phyloP scores from a whole-genome alignment of 2,888 invertebrate species.

The Morpho achilles region DNA sequence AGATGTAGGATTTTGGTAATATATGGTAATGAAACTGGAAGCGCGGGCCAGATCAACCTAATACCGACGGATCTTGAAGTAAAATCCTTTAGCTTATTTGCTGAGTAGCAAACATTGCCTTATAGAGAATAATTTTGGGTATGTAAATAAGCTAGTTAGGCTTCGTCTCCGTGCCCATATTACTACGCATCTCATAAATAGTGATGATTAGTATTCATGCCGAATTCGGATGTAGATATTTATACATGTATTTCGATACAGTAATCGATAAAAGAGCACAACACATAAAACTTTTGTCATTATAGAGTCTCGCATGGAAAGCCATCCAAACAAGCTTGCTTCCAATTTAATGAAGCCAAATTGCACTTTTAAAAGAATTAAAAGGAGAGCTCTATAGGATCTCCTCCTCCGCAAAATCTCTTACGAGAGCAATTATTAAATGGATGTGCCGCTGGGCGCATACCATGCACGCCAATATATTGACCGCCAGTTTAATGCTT shows the following conservation, averaged over 20 bases:
- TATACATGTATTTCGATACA: not conserved
- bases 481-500: too few relatives aligned
- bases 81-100: constrained; percentile 57
- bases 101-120: constrained; percentile 25
- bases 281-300: too few relatives aligned
- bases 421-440: too few relatives aligned
- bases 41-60: constrained; percentile 55
- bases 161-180: constrained; percentile 2
- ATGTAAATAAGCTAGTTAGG: constrained; percentile 15
- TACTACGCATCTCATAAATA: constrained; percentile 1
- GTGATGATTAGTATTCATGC: not conserved
- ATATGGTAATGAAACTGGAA: constrained; percentile 63
- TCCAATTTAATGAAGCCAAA: too few relatives aligned
- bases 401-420: too few relatives aligned
- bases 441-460: too few relatives aligned
- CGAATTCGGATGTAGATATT: not conserved
- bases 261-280: too few relatives aligned
- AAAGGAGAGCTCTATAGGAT: too few relatives aligned
- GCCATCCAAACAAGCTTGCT: too few relatives aligned
- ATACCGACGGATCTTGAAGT: constrained; percentile 59
- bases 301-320: too few relatives aligned
- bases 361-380: too few relatives aligned
- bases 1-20: constrained; percentile 52
- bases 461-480: too few relatives aligned
- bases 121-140: constrained; percentile 17